A percentile compares a stretch with the other conserved stretches of the same genome.
phyloP scores from a whole-genome alignment of 2,888 invertebrate species.

The Conomelus anceps region DNA sequence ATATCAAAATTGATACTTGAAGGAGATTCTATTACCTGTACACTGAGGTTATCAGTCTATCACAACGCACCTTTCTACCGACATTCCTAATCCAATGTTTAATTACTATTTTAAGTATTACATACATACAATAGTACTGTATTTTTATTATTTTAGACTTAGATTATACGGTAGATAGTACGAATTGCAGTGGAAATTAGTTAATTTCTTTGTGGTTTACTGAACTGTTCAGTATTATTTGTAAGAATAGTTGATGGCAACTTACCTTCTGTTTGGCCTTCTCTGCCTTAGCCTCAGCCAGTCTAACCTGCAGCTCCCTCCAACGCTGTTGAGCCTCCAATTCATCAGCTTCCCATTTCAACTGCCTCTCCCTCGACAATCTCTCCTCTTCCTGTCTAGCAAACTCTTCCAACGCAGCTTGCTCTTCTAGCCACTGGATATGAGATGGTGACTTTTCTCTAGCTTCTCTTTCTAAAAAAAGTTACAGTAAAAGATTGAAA shows the following conservation, averaged over 20 bases:
- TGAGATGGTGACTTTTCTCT: constrained; percentile 47
- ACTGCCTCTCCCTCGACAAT: constrained; percentile 51
- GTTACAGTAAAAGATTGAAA: too few relatives aligned
- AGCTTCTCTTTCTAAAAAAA: constrained; percentile 41
- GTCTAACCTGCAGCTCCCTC: constrained; percentile 52
- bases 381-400: constrained; percentile 50
- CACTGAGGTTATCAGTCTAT: too few relatives aligned
- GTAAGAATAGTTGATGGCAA: constrained; percentile 36
- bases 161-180: too few relatives aligned
- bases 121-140: too few relatives aligned
- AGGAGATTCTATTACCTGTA: too few relatives aligned
- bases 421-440: constrained; percentile 48
- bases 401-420: constrained; percentile 49
- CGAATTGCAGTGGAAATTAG: too few relatives aligned
- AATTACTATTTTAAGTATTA: too few relatives aligned
- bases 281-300: constrained; percentile 50
- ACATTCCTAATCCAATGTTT: too few relatives aligned
- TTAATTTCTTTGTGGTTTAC: too few relatives aligned
- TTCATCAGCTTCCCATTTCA: constrained; percentile 62
- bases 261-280: constrained; percentile 54
- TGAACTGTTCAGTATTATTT: not conserved
- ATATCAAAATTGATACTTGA: too few relatives aligned
- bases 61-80: too few relatives aligned
- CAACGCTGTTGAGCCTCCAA: constrained; percentile 56
- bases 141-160: too few relatives aligned